Percentiles rank a stretch among this genome's conserved stretches.
Evolutionary conservation across 2,797 vertebrate species (phyloP).

Genomic region (Eleutherodactylus coqui): DNA sequence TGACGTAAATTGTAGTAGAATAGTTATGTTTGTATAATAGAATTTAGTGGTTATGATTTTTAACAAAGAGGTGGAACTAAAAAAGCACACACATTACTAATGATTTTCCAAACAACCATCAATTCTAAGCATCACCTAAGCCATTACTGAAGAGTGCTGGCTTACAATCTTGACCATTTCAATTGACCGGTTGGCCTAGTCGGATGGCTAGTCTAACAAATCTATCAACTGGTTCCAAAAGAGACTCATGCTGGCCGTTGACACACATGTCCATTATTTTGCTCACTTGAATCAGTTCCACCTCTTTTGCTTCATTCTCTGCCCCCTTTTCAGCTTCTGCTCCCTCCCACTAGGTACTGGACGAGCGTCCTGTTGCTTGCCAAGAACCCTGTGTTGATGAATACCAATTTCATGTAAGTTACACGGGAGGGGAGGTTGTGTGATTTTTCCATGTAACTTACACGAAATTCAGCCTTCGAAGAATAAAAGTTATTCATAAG

Average conservation of each 20-base stretch:
- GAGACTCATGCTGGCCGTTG: background rate
- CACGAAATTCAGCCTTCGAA: conserved; percentile 64
- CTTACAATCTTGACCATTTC: background rate
- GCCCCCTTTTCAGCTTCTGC: conserved; percentile 59
- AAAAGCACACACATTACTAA: conserved; percentile 33
- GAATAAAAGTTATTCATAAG: conserved; percentile 57
- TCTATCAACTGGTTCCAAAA: conserved; percentile 12
- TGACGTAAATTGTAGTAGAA: conserved; percentile 52
- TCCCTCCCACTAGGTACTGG: conserved; percentile 65
- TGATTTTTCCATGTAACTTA: conserved; percentile 64
- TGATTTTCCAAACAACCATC: background rate
- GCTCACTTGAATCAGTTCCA: conserved; percentile 62
- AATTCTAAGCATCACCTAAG: background rate
- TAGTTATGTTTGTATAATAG: conserved; percentile 57
- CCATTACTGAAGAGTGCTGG: background rate
- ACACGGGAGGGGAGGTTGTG: conserved; percentile 63
- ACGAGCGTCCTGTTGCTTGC: conserved; percentile 65
- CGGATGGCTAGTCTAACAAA: conserved; percentile 22
- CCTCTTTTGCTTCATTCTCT: conserved; percentile 63
- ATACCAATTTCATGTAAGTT: conserved; percentile 65
- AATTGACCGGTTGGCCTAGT: conserved; percentile 54
- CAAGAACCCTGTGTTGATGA: conserved; percentile 65
- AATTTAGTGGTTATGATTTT: conserved; percentile 60
- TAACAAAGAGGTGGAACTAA: conserved; percentile 63
- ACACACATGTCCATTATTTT: conserved; percentile 37